Base-by-base conservation (phyloP, 2,113 vertebrate genomes). In the Podilymbus podiceps region DNA sequence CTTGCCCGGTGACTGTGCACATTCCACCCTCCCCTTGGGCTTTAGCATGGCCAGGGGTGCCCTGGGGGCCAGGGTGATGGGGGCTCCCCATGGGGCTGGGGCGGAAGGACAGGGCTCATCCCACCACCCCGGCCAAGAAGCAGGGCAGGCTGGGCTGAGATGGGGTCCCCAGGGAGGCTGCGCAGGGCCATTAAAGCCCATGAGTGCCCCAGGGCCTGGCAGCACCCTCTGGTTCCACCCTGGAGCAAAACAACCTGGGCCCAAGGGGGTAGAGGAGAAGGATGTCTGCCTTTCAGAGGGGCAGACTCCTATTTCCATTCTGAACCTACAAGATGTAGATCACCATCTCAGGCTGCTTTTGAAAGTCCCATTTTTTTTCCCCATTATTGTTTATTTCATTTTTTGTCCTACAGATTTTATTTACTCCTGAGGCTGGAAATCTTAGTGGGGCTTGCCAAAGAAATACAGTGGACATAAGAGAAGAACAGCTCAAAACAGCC, bases 401-500 rank as follows among this genome's bases (percentile, higher is more conserved):
- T 46, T 55, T 91, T 69, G 12, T 33, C 44, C 15, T 38, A 58
- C 21, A 60, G 35, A 49, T 68, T 87, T 55, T 72, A 72, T 85
- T 93, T 96, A 73, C 66, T 90, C 66, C 35, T 1, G 1, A 71
- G n/a, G n/a, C 19, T n/a, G 30, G 23, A 67, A 67, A 50, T 79
- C 33, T 83, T 33, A 73, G 40, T 24, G 27, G 27, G 31, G 19
- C 16, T 89, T 72, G 59, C 38, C 55, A 59, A 77, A 94, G 47
- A 47, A 85, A 31, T 72, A 13, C 18, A 1, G 33, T 66, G 55
- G 71, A 81, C 62, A 76, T 25, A 73, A 89, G 25, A 72, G 50
- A 74, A 85, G 81, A 94, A 83, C 5, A 11, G 44, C 86, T 93
- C 84, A 93, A 81, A 96, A 79, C 66, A 93, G 63, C 81, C 85